Percentiles rank a stretch among this genome's conserved stretches.
phyloP scores from a whole-genome alignment of 2,797 vertebrate species.

The Tragopan temminckii region DNA sequence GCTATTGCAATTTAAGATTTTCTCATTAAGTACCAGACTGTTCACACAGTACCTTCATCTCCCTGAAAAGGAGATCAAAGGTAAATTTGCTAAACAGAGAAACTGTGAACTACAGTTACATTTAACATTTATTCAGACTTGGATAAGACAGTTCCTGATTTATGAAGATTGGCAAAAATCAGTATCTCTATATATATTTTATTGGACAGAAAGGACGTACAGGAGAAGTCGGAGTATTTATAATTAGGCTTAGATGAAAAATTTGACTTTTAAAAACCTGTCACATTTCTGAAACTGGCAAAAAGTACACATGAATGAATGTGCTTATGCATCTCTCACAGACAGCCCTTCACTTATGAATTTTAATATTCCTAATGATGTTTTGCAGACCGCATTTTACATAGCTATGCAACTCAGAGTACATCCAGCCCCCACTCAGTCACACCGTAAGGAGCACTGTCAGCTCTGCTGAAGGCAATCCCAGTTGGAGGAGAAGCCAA shows the following conservation, averaged over 20 bases:
- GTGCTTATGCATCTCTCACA: neutral
- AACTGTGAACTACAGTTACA: neutral
- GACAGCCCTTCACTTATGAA: neutral
- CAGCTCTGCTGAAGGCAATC: fast-evolving
- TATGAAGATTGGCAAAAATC: neutral
- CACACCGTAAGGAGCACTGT: neutral
- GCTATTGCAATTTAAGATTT: neutral
- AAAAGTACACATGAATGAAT: neutral
- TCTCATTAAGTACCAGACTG: neutral
- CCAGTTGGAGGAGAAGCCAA: neutral
- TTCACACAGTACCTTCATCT: neutral
- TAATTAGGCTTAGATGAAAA: neutral
- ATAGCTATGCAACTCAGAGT: neutral
- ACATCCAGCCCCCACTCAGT: neutral
- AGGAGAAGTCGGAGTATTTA: neutral
- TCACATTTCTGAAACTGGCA: neutral
- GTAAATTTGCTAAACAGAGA: neutral
- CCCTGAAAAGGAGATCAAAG: conserved; percentile 7
- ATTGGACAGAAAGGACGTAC: neutral
- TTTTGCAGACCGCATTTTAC: neutral
- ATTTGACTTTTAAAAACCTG: neutral
- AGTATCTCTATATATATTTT: neutral
- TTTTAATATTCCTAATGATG: neutral
- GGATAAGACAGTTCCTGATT: neutral
- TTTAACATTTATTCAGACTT: conserved; percentile 8